phyloP scores from a whole-genome alignment of 1,140 invertebrate genomes.

The Cryptotermes secundus region DNA sequence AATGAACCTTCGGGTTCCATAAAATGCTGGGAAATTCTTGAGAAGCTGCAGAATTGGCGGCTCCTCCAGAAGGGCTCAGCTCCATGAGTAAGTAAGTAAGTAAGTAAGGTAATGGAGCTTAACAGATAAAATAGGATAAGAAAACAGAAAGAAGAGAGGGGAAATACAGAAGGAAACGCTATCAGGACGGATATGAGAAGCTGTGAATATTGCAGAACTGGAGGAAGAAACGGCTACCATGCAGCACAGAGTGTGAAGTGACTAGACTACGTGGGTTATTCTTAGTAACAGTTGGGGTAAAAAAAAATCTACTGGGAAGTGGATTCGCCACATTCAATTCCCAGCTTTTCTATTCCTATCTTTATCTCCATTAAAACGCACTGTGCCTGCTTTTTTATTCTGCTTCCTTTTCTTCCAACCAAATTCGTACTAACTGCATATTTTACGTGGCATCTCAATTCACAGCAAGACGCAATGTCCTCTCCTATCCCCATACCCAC shows the following conservation, averaged over 20 bases:
- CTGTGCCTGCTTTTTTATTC: conserved; percentile 8
- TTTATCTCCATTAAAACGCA: not conserved
- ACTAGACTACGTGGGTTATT: not conserved
- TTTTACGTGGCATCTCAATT: conserved; percentile 1
- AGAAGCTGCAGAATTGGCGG: too few relatives aligned
- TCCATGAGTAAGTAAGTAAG: too few relatives aligned
- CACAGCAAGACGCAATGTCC: not conserved
- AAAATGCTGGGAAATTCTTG: too few relatives aligned
- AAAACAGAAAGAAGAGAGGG: not conserved
- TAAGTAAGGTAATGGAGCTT: not conserved
- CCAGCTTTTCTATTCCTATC: not conserved
- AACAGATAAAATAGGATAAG: not conserved
- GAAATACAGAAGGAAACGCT: not conserved
- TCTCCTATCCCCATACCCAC: not conserved
- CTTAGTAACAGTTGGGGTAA: not conserved
- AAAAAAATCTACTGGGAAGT: conserved; percentile 12
- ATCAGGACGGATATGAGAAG: not conserved
- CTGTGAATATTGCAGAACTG: conserved; percentile 13
- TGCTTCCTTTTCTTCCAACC: not conserved
- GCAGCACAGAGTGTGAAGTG: not conserved
- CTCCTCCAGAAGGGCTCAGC: too few relatives aligned
- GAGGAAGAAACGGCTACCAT: not conserved
- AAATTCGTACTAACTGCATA: not conserved
- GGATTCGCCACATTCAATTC: not conserved
- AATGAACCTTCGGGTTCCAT: too few relatives aligned